These are phyloP conservation scores for Dendrolimus houi DNA, from an alignment of 2,888 invertebrate species.

Conservation along the genomic window DNA sequence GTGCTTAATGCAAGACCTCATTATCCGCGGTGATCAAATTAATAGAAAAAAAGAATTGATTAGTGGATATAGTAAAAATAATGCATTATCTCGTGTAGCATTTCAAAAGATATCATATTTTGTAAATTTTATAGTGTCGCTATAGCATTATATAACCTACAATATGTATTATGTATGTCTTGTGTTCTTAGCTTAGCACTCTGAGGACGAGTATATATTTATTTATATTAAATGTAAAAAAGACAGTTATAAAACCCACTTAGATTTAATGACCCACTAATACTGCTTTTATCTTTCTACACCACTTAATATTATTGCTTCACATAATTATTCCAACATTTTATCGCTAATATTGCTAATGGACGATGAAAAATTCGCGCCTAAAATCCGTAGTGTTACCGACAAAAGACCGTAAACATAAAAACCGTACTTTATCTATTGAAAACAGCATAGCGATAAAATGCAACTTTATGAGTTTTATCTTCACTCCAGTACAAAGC, in stretches of 20 bases:
- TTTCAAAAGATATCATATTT: conserved; percentile 75
- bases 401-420: too few relatives aligned
- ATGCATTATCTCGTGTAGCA: conserved; percentile 70
- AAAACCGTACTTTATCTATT: too few relatives aligned
- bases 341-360: neutral
- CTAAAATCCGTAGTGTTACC: too few relatives aligned
- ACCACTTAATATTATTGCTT: neutral
- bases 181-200: conserved; percentile 68
- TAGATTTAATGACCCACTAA: neutral
- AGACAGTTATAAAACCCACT: conserved; percentile 6
- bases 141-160: conserved; percentile 64
- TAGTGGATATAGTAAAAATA: conserved; percentile 56
- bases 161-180: conserved; percentile 49
- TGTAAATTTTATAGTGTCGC: conserved; percentile 76
- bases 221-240: conserved; percentile 31
- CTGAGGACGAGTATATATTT: conserved; percentile 59
- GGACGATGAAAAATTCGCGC: neutral
- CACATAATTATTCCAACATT: neutral
- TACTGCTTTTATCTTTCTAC: neutral
- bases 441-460: neutral
- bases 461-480: neutral
- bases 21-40: conserved; percentile 52
- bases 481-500: neutral
- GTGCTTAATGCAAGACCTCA: conserved; percentile 9
- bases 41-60: conserved; percentile 64